Conservation (phyloP, 2,113 vertebrate genomes). For the Morone saxatilis region DNA sequence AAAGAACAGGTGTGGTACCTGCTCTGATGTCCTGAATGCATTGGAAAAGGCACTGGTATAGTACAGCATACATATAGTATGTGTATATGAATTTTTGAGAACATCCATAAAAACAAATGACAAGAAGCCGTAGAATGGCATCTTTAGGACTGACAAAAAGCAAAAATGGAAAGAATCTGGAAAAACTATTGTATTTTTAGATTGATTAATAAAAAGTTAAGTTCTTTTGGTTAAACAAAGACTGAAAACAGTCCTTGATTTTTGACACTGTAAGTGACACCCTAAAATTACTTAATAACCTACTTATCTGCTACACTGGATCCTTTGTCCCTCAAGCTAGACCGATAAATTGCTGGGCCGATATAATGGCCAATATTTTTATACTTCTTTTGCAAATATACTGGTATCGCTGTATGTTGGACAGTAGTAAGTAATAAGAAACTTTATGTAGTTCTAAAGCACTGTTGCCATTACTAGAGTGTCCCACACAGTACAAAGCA, state of each 20-base stretch:
- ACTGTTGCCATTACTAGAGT: too few relatives aligned
- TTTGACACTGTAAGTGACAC: too few relatives aligned
- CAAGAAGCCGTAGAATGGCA: background rate
- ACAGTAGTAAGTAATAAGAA: background rate
- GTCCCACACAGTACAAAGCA: too few relatives aligned
- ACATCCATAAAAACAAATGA: background rate
- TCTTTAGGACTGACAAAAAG: background rate
- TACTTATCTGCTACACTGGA: background rate
- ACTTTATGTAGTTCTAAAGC: background rate
- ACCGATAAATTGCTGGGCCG: background rate
- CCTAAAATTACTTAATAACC: too few relatives aligned
- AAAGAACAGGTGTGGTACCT: constrained; percentile 22
- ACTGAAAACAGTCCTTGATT: too few relatives aligned
- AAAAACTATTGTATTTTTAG: background rate
- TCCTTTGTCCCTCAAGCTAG: background rate
- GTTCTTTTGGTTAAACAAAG: too few relatives aligned
- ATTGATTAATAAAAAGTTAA: background rate
- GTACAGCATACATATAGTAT: background rate
- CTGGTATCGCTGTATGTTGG: background rate
- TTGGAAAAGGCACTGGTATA: background rate
- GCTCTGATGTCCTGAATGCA: background rate
- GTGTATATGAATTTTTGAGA: background rate
- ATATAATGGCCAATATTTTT: background rate
- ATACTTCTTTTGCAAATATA: background rate
- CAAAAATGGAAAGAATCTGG: background rate